A percentile compares a stretch with the other conserved stretches of the same genome.
Evolutionary conservation across 2,888 invertebrate species (phyloP).

Genomic region (Tineola bisselliella): DNA sequence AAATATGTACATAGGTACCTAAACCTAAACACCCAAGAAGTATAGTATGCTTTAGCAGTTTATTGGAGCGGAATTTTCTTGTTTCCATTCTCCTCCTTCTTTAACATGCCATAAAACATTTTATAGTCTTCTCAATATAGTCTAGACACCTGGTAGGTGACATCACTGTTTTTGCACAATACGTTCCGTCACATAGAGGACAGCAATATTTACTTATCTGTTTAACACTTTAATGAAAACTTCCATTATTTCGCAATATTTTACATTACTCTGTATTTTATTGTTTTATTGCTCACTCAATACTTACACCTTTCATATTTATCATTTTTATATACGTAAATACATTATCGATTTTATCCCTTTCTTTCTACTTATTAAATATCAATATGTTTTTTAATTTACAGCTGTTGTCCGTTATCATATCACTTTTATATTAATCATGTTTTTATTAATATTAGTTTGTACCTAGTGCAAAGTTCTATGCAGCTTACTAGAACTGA

Average conservation of each 20-base stretch:
- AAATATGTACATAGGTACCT: no score
- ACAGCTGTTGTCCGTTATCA: not conserved
- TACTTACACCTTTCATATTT: not conserved
- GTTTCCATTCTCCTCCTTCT: not conserved
- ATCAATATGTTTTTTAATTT: no score
- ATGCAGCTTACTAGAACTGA: not conserved
- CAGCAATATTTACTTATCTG: conserved; percentile 1
- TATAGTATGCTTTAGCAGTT: no score
- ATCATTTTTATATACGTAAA: not conserved
- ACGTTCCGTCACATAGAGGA: not conserved
- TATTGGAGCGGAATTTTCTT: no score
- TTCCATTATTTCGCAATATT: not conserved
- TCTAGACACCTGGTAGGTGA: conserved; percentile 7
- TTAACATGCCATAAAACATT: not conserved
- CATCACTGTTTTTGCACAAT: conserved; percentile 11
- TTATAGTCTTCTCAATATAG: not conserved
- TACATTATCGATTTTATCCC: no score
- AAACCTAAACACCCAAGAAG: no score
- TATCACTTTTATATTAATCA: not conserved
- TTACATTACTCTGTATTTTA: not conserved
- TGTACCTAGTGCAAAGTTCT: no score
- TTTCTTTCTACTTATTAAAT: no score
- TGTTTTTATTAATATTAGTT: not conserved
- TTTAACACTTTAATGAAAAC: not conserved
- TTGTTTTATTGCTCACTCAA: not conserved